Conservation (phyloP, 2,797 vertebrate species). For the Uromys caudimaculatus region DNA sequence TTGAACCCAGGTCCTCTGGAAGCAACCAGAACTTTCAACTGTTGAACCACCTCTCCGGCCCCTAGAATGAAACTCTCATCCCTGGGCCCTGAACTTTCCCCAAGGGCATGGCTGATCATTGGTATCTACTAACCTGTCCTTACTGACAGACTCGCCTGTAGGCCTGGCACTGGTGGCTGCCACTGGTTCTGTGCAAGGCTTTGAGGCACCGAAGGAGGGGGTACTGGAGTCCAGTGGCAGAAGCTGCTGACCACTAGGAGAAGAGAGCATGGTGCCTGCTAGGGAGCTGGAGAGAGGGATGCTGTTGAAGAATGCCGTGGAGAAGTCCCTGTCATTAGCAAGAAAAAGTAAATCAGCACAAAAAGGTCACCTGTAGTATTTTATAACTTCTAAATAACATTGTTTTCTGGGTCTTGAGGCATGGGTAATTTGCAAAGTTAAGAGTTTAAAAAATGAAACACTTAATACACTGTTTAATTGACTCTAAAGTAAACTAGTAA, state of each 20-base stretch:
- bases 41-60: background rate
- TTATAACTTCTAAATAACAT: background rate
- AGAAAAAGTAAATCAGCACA: constrained; percentile 66
- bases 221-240: constrained; percentile 93
- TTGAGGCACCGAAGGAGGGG: constrained; percentile 89
- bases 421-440: constrained; percentile 33
- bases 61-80: background rate
- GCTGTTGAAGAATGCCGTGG: constrained; percentile 98
- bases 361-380: background rate
- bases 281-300: constrained; percentile 94
- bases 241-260: constrained; percentile 94
- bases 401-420: background rate
- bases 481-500: constrained; percentile 3
- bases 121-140: constrained; percentile 91
- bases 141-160: constrained; percentile 91
- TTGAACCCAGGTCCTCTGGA: background rate
- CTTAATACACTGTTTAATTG: background rate
- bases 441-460: background rate
- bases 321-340: constrained; percentile 93
- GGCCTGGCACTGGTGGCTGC: constrained; percentile 89
- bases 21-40: background rate
- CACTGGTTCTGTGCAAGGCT: constrained; percentile 91
- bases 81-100: constrained; percentile 6
- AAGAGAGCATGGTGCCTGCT: constrained; percentile 95
- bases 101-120: background rate